phyloP scores from a whole-genome alignment of 2,113 vertebrate species.

The Oryzias melastigma region DNA sequence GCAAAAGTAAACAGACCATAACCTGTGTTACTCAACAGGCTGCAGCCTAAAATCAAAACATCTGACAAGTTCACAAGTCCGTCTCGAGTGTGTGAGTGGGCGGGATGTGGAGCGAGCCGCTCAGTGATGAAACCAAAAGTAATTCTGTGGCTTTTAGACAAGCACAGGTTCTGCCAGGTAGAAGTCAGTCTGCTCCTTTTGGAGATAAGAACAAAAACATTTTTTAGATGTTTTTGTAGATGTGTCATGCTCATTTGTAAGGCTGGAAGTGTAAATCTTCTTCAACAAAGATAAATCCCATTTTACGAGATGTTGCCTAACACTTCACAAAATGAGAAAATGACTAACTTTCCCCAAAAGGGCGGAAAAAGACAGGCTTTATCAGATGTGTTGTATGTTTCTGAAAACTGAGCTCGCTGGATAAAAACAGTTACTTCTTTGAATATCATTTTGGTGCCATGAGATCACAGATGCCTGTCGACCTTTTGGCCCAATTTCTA shows the following conservation, averaged over 20 bases:
- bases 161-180: neutral
- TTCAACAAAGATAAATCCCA: slow-evolving; percentile 23
- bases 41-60: slow-evolving; percentile 55
- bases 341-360: slow-evolving; percentile 2
- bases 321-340: slow-evolving; percentile 22
- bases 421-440: slow-evolving; percentile 6
- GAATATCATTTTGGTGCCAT: slow-evolving; percentile 34
- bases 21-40: slow-evolving; percentile 60
- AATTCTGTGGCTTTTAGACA: neutral
- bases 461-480: slow-evolving; percentile 12
- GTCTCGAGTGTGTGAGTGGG: slow-evolving; percentile 4
- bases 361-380: slow-evolving; percentile 3
- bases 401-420: slow-evolving; percentile 6
- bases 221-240: neutral
- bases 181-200: neutral
- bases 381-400: slow-evolving; percentile 12
- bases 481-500: slow-evolving; percentile 34
- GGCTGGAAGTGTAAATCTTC: slow-evolving; percentile 23
- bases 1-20: slow-evolving; percentile 60
- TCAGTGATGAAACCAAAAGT: slow-evolving; percentile 11
- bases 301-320: slow-evolving; percentile 27
- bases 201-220: no score
- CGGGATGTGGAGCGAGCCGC: neutral
- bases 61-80: slow-evolving; percentile 21
- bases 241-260: slow-evolving; percentile 4